A percentile compares a stretch with the other conserved stretches of the same genome.
phyloP scores from a whole-genome alignment of 1,140 invertebrate genomes.

The Hyles vespertilio region DNA sequence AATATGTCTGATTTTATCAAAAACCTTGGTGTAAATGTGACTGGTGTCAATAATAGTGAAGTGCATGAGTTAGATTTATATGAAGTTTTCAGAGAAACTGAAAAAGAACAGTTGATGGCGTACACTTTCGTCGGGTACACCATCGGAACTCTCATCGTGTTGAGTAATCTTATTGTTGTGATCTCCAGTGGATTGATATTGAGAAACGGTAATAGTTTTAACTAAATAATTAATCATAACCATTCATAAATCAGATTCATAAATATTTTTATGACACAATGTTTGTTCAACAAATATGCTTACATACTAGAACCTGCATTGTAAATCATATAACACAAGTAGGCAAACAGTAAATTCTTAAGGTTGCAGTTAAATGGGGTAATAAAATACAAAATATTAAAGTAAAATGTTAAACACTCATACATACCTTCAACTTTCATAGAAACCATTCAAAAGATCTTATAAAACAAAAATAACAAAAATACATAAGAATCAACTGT shows the following conservation, averaged over 20 bases:
- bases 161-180: slow-evolving; percentile 76
- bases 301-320: no score
- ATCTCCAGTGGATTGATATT: slow-evolving; percentile 77
- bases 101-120: slow-evolving; percentile 40
- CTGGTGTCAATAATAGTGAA: slow-evolving; percentile 17
- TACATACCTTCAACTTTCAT: no score
- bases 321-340: no score
- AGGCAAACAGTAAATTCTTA: no score
- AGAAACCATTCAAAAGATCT: no score
- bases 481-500: no score
- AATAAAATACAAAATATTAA: no score
- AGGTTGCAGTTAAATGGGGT: no score
- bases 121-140: slow-evolving; percentile 53
- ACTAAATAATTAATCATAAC: neutral
- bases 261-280: no score
- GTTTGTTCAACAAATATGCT: no score
- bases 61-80: slow-evolving; percentile 25
- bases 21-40: slow-evolving; percentile 3
- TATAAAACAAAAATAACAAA: no score
- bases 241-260: neutral
- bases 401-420: no score
- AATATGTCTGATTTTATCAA: slow-evolving; percentile 13
- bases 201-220: slow-evolving; percentile 64
- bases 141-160: slow-evolving; percentile 70
- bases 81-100: slow-evolving; percentile 42